Evolutionary conservation across 2,888 invertebrate genomes (phyloP), one percentile per base, ranked within the genome.

Genomic region (Morpho deidamia): DNA sequence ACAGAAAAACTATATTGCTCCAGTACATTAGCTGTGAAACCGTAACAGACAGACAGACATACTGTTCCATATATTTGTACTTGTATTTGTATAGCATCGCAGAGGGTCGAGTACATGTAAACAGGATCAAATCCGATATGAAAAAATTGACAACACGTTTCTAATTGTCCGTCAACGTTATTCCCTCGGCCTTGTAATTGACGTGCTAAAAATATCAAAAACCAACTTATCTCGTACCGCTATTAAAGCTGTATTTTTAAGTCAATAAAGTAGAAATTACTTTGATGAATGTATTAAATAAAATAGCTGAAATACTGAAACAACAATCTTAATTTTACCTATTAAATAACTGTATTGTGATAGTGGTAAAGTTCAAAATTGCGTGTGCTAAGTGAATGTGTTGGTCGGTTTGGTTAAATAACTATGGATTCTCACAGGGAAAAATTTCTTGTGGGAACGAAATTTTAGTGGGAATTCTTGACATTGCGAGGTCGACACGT

Each of bases 391-490:
- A 33, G 2, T 8, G 9, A 23, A 23, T 11, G 51, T 39, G 41
- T 41, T 11, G 37, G 38, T 46, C 11, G 37, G 32, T 38, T 46
- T 52, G 54, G 53, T 53, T 50, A 53, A 57, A 61, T 56, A 55
- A 51, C 53, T 58, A 53, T 45, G 53, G 49, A 12, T 33, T 71
- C 68, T 63, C 67, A 69, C 64, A 65, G 62, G 51, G 59, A 46
- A 65, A 70, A 66, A 66, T 66, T 71, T 74, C 72, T 66, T 70
- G 67, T 74, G 76, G 67, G 75, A 76, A 72, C 65, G 55, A 50
- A 63, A 49, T 59, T 61, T 67, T 61, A 51, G 69, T 69, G 72
- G 71, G 74, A 74, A 76, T 70, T 60, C 53, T 52, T 44, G 37
- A 44, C 49, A 51, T 45, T 14, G 40, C 41, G 45, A 49, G 32